A percentile compares a stretch with the other conserved stretches of the same genome.
Conservation (phyloP, 2,113 vertebrate genomes). For the Cheilinus undulatus region DNA sequence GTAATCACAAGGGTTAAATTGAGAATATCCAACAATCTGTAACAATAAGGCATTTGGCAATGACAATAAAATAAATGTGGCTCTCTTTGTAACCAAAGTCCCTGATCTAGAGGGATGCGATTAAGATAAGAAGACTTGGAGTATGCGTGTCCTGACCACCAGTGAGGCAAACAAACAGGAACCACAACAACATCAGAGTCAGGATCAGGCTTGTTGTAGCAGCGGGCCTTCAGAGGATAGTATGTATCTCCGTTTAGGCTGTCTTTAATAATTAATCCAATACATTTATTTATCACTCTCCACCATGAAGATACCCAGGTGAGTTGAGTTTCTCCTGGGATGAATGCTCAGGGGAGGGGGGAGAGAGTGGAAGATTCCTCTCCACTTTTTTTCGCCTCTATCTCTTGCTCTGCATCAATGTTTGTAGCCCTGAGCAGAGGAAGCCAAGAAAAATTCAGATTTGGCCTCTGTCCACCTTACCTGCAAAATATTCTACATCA, state of each 20-base stretch:
- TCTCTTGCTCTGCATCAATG: slow-evolving; percentile 59
- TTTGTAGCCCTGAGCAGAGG: slow-evolving; percentile 76
- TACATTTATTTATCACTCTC: slow-evolving; percentile 78
- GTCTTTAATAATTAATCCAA: slow-evolving; percentile 82
- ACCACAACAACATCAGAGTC: slow-evolving; percentile 59
- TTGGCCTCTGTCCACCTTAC: slow-evolving; percentile 80
- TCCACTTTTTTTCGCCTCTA: slow-evolving; percentile 31
- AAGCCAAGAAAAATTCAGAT: slow-evolving; percentile 62
- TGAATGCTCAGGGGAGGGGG: slow-evolving; percentile 55
- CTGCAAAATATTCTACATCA: slow-evolving; percentile 71
- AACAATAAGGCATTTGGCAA: too few species aligned
- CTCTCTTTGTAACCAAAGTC: too few species aligned
- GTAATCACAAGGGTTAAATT: too few species aligned
- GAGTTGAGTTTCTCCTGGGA: slow-evolving; percentile 71
- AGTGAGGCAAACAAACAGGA: slow-evolving; percentile 64
- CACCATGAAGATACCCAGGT: slow-evolving; percentile 74
- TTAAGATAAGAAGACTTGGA: slow-evolving; percentile 12
- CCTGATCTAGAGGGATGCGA: slow-evolving; percentile 1
- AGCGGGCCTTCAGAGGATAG: slow-evolving; percentile 65
- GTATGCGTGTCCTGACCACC: slow-evolving; percentile 40
- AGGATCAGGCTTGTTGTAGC: slow-evolving; percentile 46
- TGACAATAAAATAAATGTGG: too few species aligned
- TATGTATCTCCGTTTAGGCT: slow-evolving; percentile 77
- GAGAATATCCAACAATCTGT: too few species aligned
- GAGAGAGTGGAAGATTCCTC: slow-evolving; percentile 60